Base-by-base conservation (phyloP, 2,888 invertebrate species). In the Pseudeuparius sepicola region DNA sequence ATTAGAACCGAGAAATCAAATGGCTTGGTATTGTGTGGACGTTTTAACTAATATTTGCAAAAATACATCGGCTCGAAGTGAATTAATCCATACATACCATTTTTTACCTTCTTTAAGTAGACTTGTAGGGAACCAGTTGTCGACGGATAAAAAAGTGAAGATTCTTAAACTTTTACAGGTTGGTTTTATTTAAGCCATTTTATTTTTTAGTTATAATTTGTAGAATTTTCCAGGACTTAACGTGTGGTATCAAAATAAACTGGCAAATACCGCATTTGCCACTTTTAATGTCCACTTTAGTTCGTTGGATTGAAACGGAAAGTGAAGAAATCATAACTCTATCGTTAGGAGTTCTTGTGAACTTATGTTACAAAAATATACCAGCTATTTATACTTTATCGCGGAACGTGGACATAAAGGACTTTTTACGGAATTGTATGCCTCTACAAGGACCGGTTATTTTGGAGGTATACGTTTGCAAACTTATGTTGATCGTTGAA, bases 211-310 rank as follows among this genome's bases (percentile, higher is more conserved):
- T 4, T 30, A 32, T 32, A 23, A 25, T n/a, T 26, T 14, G 6
- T 5, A 9, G 9, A 17, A 15, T 40, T 29, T 63, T 65, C 20
- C 62, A 83, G 70, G 81, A 83, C 52, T 65, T 86, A 38, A 80
- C 84, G 0, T 83, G 82, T 48, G 84, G 84, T 15, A 78, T 84
- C 11, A 76, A 75, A 54, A 80, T 86, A 14, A 74, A 73, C 4
- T 85, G 84, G 83, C 82, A 83, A 55, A 82, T 85, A 50, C 78
- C 83, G 0, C 78, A 84, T 55, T 63, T 86, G 24, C 61, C 74
- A 0, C 67, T 71, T 40, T 61, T 86, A 6, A 72, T 85, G 58
- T 70, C 74, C 35, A 73, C 71, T 12, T 59, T 85, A 1, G 75
- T 78, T 0, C 70, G 74, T 15, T 78, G 78, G 70, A 70, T 82